Conservation (phyloP, 1,140 invertebrate genomes). For the Ladona fulva region DNA sequence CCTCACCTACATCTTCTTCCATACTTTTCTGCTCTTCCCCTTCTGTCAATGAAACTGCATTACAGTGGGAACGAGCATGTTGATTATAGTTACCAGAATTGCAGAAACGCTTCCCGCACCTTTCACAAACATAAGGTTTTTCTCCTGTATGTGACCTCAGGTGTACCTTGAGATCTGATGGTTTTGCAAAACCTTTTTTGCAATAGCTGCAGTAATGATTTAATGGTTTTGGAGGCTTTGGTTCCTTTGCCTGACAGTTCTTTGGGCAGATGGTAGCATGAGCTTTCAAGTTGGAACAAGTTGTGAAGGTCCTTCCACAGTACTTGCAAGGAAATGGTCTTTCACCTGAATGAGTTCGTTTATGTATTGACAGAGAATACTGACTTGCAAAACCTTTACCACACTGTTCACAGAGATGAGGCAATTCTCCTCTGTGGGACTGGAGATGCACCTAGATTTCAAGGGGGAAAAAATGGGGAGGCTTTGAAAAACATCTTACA, state of each 20-base stretch:
- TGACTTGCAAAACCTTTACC: constrained; percentile 19
- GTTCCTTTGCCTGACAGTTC: neutral
- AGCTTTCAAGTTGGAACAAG: constrained; percentile 24
- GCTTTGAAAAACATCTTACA: no score
- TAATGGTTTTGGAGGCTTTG: neutral
- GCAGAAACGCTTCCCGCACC: constrained; percentile 34
- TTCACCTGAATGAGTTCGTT: constrained; percentile 35
- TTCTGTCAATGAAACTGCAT: neutral
- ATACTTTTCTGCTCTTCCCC: neutral
- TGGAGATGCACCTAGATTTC: neutral
- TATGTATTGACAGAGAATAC: constrained; percentile 24
- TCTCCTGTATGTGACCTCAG: constrained; percentile 56
- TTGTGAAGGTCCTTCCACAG: constrained; percentile 45
- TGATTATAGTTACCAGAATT: constrained; percentile 14
- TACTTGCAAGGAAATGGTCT: constrained; percentile 36
- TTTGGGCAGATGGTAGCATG: neutral
- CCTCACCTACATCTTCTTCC: neutral
- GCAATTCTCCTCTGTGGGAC: neutral
- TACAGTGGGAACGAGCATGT: constrained; percentile 1
- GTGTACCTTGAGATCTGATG: constrained; percentile 55
- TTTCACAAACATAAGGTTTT: constrained; percentile 55
- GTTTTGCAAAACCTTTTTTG: constrained; percentile 33
- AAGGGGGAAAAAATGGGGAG: neutral
- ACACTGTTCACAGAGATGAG: constrained; percentile 17
- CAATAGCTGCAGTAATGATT: constrained; percentile 15